Evolutionary conservation across 2,797 vertebrate genomes (phyloP), one percentile per base, ranked within the genome.

Genomic region (Poecile montanus): DNA sequence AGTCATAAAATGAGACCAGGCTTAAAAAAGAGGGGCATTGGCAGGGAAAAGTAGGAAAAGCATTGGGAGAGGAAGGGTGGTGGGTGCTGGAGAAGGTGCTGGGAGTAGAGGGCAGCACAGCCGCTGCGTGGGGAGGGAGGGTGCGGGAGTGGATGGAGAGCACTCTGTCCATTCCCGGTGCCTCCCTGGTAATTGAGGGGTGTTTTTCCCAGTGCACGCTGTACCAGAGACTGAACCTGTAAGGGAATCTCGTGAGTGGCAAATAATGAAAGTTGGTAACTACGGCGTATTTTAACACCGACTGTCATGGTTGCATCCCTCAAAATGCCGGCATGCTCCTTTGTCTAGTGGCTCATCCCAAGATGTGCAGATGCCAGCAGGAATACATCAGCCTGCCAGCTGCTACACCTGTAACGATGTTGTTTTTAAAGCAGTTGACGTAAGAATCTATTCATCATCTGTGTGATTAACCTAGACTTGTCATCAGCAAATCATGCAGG

Each of bases 311-410:
- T 86, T 40, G 83, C 83, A 77, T 96, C 89, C 81, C 40, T 95
- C 92, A 96, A 96, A 95, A 96, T 96, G 94, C 94, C 95, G 90
- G 94, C 77, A 0, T 77, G 88, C 78, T 95, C 67, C 92, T 96
- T 96, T 95, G 95, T 97, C 88, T 96, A 8, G 80, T 13, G 8
- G 91, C 88, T 93, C 85, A 86, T 93, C 92, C 89, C 66, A 29
- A 91, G 92, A 63, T 62, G 40, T 91, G 92, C 79, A 48, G 85
- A 72, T 93, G 66, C 82, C 89, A 66, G 92, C 72, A 89, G 91
- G 87, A 88, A 88, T 89, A 26, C 34, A 81, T 91, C 48, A 71
- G 85, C 71, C 60, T 0, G 6, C 74, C 61, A 36, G 60, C 85
- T 92, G 93, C 91, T 86, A 67, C 91, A 97, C 91, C 91, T 96